Percentiles rank a stretch among this genome's conserved stretches.
These are phyloP conservation scores for Drosophila nigrodunni DNA, from an alignment of 1,140 invertebrate species.

Conservation along the genomic window DNA sequence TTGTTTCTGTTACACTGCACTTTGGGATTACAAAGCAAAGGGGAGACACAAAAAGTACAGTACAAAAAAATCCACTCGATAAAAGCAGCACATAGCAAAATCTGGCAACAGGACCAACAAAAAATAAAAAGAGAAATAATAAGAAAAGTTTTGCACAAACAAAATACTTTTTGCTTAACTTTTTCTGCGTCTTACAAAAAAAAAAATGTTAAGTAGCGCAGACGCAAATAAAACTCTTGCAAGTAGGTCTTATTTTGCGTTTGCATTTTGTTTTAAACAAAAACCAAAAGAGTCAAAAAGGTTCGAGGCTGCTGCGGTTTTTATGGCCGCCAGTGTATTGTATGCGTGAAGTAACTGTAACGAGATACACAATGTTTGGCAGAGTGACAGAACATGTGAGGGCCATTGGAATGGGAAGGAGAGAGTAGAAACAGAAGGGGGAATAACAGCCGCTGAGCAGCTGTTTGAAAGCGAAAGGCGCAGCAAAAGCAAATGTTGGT, in stretches of 20 bases:
- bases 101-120: neutral
- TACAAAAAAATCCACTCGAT: slow-evolving; percentile 51
- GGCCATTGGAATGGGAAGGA: neutral
- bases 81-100: slow-evolving; percentile 14
- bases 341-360: slow-evolving; percentile 77
- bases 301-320: slow-evolving; percentile 55
- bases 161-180: slow-evolving; percentile 69
- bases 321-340: slow-evolving; percentile 67
- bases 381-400: slow-evolving; percentile 22
- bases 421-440: neutral
- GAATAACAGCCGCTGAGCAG: slow-evolving; percentile 48
- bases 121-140: slow-evolving; percentile 15
- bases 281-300: slow-evolving; percentile 25
- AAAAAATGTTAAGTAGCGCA: slow-evolving; percentile 63
- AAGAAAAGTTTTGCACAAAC: slow-evolving; percentile 52
- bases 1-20: slow-evolving; percentile 49
- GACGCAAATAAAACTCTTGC: slow-evolving; percentile 48
- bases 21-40: slow-evolving; percentile 42
- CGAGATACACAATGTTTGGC: slow-evolving; percentile 44
- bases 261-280: neutral
- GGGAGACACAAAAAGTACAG: slow-evolving; percentile 5
- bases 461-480: slow-evolving; percentile 79
- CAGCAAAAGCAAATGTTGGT: slow-evolving; percentile 53
- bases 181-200: slow-evolving; percentile 30
- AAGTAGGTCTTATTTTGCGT: slow-evolving; percentile 2